phyloP scores from a whole-genome alignment of 2,797 vertebrate species.

The Podarcis siculus region DNA sequence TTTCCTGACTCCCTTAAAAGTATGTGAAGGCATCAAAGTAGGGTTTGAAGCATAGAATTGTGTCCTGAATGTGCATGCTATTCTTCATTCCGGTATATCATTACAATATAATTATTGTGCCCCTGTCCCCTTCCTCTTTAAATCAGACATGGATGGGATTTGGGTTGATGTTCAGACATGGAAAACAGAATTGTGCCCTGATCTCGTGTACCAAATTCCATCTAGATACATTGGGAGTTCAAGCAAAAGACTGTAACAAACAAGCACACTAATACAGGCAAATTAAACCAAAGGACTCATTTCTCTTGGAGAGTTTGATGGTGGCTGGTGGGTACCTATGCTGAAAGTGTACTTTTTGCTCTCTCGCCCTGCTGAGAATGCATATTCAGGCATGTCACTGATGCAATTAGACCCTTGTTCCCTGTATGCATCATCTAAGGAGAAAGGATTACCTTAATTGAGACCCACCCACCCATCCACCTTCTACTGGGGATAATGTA shows the following conservation, averaged over 20 bases:
- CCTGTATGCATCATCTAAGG: not conserved
- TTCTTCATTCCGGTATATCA: not conserved
- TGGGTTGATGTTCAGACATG: not conserved
- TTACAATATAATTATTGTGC: not conserved
- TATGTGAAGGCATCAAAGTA: not conserved
- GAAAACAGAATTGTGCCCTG: not conserved
- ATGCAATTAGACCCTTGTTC: not conserved
- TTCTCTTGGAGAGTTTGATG: not conserved
- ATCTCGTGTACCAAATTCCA: not conserved
- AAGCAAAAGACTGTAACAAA: not conserved
- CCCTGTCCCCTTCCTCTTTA: not conserved
- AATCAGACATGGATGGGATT: not conserved
- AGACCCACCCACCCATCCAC: not conserved
- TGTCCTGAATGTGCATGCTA: not conserved
- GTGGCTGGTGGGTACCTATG: not conserved
- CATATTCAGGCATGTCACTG: not conserved
- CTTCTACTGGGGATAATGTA: not conserved
- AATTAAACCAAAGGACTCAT: not conserved
- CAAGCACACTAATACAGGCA: not conserved
- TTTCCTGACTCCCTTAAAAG: not conserved
- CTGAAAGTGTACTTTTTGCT: not conserved
- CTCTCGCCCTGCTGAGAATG: not conserved
- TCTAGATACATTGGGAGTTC: not conserved
- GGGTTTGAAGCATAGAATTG: not conserved
- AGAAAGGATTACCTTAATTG: not conserved